Base-by-base conservation (phyloP, 2,888 invertebrate genomes). In the Megalurothrips usitatus region DNA sequence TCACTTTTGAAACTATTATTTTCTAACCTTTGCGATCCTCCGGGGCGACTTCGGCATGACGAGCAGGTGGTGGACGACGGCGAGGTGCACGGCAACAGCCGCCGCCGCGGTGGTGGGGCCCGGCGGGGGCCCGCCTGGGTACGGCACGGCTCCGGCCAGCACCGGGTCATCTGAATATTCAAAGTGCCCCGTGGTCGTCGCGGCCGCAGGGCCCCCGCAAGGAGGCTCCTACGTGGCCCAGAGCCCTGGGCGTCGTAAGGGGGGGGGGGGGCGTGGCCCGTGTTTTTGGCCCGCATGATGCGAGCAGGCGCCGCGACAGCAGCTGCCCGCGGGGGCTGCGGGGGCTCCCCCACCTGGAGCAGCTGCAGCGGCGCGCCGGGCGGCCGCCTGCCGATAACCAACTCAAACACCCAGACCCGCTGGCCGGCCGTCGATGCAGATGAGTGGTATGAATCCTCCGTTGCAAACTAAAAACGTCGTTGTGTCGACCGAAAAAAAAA, bases 81-180 rank as follows among this genome's bases (percentile, higher is more conserved):
- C n/a, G 34, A 43, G 34, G 34, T 43, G 34, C 34, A 43, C 34
- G 6, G 34, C 34, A n/a, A n/a, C n/a, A n/a, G n/a, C n/a, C n/a
- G n/a, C n/a, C n/a, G n/a, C 34, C 34, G 34, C 34, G 34, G 34
- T 43, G 34, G 34, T 43, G 34, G 34, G 34, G 3, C 34, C 34
- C 34, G 2, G 34, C 3, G 34, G n/a, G n/a, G n/a, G n/a, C n/a
- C n/a, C n/a, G 34, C 34, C 34, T 2, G 34, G 34, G 34, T 43
- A 43, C 6, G 34, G 34, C 34, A 43, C 34, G 34, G 34, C 34
- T 4, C 34, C 2, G 3, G 34, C 34, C 34, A 43, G 34, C 34
- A 4, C 34, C 68, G 68, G 68, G 68, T 75, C 68, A 75, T 26
- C 26, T 75, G 68, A 75, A 75, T 75, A 75, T 75, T 75, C 68